These are phyloP conservation scores for Marronus borbonicus DNA, from an alignment of 2,888 invertebrate genomes.

Conservation along the genomic window DNA sequence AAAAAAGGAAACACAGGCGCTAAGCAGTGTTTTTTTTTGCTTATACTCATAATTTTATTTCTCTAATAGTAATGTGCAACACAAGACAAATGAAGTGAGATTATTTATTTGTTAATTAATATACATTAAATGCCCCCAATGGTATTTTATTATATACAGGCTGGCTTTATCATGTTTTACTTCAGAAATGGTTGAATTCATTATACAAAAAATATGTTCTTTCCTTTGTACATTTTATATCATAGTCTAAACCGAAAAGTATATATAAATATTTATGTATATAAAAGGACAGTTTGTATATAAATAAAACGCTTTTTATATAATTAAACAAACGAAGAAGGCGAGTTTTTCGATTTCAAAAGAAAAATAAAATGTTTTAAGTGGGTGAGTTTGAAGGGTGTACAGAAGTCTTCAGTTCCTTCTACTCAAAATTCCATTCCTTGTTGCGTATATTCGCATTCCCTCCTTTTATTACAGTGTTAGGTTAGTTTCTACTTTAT, in stretches of 20 bases:
- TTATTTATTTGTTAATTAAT: constrained; percentile 37
- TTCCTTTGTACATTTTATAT: not conserved
- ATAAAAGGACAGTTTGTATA: constrained; percentile 18
- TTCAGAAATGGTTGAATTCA: not conserved
- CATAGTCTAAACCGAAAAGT: too few relatives aligned
- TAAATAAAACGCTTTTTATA: not conserved
- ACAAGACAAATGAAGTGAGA: constrained; percentile 48
- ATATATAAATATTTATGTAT: not conserved
- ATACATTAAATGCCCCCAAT: not conserved
- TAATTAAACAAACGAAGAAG: not conserved
- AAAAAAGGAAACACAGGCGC: not conserved
- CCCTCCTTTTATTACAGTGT: constrained; percentile 54
- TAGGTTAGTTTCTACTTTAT: constrained; percentile 43
- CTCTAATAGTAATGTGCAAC: constrained; percentile 37
- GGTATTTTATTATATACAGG: constrained; percentile 15
- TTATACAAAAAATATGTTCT: not conserved
- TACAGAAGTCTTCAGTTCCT: constrained; percentile 70
- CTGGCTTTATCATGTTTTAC: constrained; percentile 2
- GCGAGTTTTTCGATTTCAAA: not conserved
- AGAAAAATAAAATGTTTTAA: constrained; percentile 45
- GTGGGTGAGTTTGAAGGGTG: constrained; percentile 63
- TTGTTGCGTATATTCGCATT: constrained; percentile 59
- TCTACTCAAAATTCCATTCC: constrained; percentile 69
- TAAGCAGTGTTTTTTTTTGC: constrained; percentile 10
- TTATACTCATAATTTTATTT: constrained; percentile 10